Base-by-base conservation (phyloP, 2,113 vertebrate genomes). In the Phyllopteryx taeniolatus region DNA sequence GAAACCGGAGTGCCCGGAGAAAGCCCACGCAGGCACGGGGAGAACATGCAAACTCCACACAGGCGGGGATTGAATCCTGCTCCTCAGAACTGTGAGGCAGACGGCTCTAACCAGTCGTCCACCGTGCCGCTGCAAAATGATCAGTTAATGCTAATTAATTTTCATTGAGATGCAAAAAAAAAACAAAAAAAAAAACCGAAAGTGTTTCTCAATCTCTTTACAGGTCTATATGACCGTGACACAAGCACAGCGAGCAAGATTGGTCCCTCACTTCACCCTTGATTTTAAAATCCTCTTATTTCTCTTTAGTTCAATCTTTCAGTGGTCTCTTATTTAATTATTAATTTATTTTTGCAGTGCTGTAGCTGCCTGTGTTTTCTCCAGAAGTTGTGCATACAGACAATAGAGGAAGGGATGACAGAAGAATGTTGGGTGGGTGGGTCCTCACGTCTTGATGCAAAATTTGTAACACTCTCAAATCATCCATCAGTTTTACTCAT, bases 331-430 rank as follows among this genome's bases (percentile, higher is more conserved):
- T 14, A 49, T 27, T 27, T 49, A 17, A 15, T 49, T 17, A 14
- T 51, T 51, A 8, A 19, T 6, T 3, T 2, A 13, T 46, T 13
- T 56, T 56, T 56, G 20, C 22, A 31, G 56, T 12, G 11, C n/a
- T 57, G 22, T 13, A 31, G 13, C 81, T 42, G 75, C 87, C 88
- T 86, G 86, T 89, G 86, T 27, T 27, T 27, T 87, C 84, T 53
- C 83, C 78, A 81, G 6, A 87, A 82, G 87, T 88, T 81, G 85
- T 59, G 35, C 74, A 27, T 20, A 49, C 83, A 77, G 82, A 77
- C 68, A 43, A 51, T 82, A 79, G 68, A 73, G 59, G 72, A 71
- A 51, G 51, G 61, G 6, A 19, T 17, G 69, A 74, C 44, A 31
- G 78, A 85, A 35, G 79, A 70, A 79, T 2, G 61, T 72, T 75